phyloP scores from a whole-genome alignment of 1,140 invertebrate species.

The Gerris buenoi region DNA sequence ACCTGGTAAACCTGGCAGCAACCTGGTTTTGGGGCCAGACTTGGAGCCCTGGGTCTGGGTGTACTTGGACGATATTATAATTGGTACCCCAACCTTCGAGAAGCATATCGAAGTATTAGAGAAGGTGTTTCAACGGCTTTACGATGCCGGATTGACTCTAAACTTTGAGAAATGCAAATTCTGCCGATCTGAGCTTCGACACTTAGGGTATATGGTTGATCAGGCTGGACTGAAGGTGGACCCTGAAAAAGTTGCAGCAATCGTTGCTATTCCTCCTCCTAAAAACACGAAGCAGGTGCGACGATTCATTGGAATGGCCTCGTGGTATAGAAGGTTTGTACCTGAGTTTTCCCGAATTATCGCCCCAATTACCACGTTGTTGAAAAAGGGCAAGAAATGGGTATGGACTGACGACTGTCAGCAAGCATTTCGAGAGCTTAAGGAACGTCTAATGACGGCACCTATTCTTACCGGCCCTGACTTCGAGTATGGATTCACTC shows the following conservation, averaged over 20 bases:
- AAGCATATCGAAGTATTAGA: conserved; percentile 6
- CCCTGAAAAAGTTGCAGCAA: conserved; percentile 6
- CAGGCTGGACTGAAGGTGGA: conserved; percentile 4
- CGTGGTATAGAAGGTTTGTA: conserved; percentile 32
- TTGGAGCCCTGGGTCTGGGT: conserved; percentile 6
- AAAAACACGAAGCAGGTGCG: conserved; percentile 28
- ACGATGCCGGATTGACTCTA: background rate
- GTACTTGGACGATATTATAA: no score
- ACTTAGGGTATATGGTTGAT: conserved; percentile 10
- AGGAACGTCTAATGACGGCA: conserved; percentile 22
- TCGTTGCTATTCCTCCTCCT: conserved; percentile 23
- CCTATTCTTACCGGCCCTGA: conserved; percentile 27
- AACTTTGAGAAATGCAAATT: conserved; percentile 5
- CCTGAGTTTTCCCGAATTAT: conserved; percentile 29
- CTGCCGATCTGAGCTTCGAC: conserved; percentile 8
- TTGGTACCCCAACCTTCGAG: no score
- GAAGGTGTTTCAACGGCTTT: conserved; percentile 14
- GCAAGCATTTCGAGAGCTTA: conserved; percentile 26
- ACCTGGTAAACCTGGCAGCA: conserved; percentile 24
- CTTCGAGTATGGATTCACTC: conserved; percentile 13
- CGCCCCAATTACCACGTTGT: conserved; percentile 26
- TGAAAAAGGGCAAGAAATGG: conserved; percentile 25
- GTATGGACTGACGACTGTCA: conserved; percentile 24
- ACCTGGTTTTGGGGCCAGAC: conserved; percentile 16
- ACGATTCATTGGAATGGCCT: conserved; percentile 31